Evolutionary conservation across 2,888 invertebrate species (phyloP), one percentile per base, ranked within the genome.

Genomic region (Meiosimyza platycephala): DNA sequence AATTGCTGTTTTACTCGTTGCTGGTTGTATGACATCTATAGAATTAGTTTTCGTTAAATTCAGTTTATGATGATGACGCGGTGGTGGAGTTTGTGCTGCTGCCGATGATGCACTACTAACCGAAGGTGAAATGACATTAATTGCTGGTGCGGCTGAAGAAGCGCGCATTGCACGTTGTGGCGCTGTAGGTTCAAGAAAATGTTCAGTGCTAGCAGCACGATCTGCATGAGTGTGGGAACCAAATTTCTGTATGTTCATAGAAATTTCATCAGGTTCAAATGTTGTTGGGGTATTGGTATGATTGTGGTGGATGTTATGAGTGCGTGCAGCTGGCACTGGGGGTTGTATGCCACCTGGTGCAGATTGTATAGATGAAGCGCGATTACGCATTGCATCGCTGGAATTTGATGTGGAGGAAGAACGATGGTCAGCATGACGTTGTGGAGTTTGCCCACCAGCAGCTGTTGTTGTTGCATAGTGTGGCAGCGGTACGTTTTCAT

Each of bases 401-500:
- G 77, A 72, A 73, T 78, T 74, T 0, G 78, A 79, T 3, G 78
- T 76, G 1, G 79, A 79, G 18, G 80, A 80, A 1, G 76, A 77
- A 33, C 79, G 77, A 66, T 79, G 78, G 48, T 79, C 79, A 68
- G 76, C 75, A 67, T 76, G 79, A 66, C 76, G 78, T 75, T 75
- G 79, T 47, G 71, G 76, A 78, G 28, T 75, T 9, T 73, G 69
- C n/a, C n/a, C 28, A 6, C 91, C 92, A 92, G 28, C 48, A 16
- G 54, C n/a, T 2, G 72, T 50, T 1, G 72, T 50, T 1, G 68
- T 50, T 6, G 81, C 79, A 6, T 85, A 80, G 48, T 85, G 82
- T 0, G 93, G 92, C 47, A 93, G 83, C 0, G 93, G 94, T 9
- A 94, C 93, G 84, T 94, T 94, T 81, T 94, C 94, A 84, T 94